Percentiles rank a stretch among this genome's conserved stretches.
These are phyloP conservation scores for Scaptomyza montana DNA, from an alignment of 1,140 invertebrate genomes.

Conservation along the genomic window DNA sequence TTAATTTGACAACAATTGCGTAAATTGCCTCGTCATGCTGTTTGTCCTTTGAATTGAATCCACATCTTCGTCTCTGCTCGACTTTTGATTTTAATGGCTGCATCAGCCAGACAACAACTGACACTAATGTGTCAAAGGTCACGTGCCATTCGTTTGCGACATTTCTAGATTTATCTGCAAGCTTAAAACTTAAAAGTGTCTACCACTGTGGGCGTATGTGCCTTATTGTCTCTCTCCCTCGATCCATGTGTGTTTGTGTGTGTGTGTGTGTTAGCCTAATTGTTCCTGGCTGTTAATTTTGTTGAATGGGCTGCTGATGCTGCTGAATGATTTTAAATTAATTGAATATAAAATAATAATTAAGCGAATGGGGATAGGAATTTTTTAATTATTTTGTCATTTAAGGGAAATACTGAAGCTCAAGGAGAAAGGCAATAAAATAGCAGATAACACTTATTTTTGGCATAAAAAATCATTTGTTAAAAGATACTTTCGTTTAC, in stretches of 20 bases:
- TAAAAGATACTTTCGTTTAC: too few relatives aligned
- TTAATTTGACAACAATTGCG: constrained; percentile 83
- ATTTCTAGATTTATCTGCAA: constrained; percentile 73
- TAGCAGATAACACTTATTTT: too few relatives aligned
- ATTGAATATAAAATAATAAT: neutral
- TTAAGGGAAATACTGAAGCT: neutral
- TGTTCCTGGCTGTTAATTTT: constrained; percentile 15
- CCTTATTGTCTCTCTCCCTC: neutral
- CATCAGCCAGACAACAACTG: constrained; percentile 64
- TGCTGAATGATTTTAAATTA: neutral
- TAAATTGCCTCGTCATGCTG: constrained; percentile 79
- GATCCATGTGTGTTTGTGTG: constrained; percentile 8
- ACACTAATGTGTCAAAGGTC: constrained; percentile 83
- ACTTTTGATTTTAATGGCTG: constrained; percentile 45
- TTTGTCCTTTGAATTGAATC: constrained; percentile 67
- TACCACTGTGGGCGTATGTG: constrained; percentile 20
- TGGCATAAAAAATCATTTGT: too few relatives aligned
- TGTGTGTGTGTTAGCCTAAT: constrained; percentile 7
- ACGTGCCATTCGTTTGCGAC: constrained; percentile 81
- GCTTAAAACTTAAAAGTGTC: constrained; percentile 53
- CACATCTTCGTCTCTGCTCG: constrained; percentile 14
- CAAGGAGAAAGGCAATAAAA: too few relatives aligned
- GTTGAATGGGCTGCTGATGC: constrained; percentile 2
- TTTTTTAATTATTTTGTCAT: neutral
- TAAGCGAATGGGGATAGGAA: neutral